Conservation (phyloP, 2,888 invertebrate species). For the Caenorhabditis japonica region DNA sequence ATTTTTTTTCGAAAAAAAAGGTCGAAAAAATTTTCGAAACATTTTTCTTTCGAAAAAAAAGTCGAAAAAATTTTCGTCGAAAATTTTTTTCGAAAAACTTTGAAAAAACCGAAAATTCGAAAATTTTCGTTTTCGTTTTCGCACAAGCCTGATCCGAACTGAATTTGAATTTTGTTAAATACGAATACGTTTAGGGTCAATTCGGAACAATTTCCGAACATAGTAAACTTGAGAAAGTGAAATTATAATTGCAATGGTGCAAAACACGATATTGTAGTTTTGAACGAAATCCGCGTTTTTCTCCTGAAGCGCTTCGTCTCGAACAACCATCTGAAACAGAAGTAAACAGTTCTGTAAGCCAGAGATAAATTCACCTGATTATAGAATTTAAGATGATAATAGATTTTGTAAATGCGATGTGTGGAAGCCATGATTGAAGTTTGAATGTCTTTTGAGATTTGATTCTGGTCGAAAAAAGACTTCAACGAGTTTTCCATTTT, state of each 20-base stretch:
- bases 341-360: background rate
- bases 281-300: constrained; percentile 54
- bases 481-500: constrained; percentile 48
- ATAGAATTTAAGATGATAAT: constrained; percentile 61
- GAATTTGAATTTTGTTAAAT: constrained; percentile 37
- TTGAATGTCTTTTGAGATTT: constrained; percentile 34
- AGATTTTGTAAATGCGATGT: constrained; percentile 59
- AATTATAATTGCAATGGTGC: constrained; percentile 37
- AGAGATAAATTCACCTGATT: constrained; percentile 41
- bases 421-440: constrained; percentile 47
- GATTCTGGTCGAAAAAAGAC: constrained; percentile 33
- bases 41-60: too few relatives aligned
- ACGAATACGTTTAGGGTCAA: constrained; percentile 55
- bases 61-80: too few relatives aligned
- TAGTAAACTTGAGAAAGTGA: constrained; percentile 53
- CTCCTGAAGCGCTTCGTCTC: constrained; percentile 56
- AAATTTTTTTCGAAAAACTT: too few relatives aligned
- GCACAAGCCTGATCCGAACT: too few relatives aligned
- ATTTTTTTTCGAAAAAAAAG: too few relatives aligned
- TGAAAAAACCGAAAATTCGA: too few relatives aligned
- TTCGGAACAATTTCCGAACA: constrained; percentile 40
- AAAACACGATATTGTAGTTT: constrained; percentile 52
- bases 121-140: too few relatives aligned
- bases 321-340: constrained; percentile 48
- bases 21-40: too few relatives aligned